These are phyloP conservation scores for Chloroceryle aenea DNA, from an alignment of 2,113 vertebrate genomes.

Conservation along the genomic window DNA sequence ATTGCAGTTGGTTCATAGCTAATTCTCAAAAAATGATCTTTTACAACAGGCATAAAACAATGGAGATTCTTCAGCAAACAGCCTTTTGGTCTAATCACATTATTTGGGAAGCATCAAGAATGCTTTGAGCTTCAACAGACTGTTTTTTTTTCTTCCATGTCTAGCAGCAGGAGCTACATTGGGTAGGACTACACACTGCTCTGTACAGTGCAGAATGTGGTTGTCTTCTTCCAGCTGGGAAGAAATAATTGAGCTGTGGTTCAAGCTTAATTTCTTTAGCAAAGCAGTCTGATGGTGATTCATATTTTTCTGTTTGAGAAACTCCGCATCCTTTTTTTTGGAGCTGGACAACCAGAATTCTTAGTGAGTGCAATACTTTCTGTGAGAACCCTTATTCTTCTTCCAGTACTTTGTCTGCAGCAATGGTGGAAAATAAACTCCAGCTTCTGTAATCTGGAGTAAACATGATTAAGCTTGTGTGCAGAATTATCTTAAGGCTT, in stretches of 20 bases:
- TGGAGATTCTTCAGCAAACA: not conserved
- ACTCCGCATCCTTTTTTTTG: not conserved
- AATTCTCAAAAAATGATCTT: not conserved
- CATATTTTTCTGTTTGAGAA: not conserved
- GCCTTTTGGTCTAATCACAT: not conserved
- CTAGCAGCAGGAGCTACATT: not conserved
- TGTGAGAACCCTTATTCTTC: accelerated
- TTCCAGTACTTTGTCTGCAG: not conserved
- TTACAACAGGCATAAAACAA: not conserved
- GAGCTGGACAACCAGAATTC: not conserved
- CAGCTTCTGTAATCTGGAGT: too few species aligned
- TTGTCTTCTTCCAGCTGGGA: not conserved
- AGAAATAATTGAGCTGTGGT: not conserved
- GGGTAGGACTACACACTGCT: not conserved
- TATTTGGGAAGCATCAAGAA: not conserved
- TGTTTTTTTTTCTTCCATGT: accelerated
- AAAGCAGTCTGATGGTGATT: not conserved
- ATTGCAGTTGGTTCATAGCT: not conserved
- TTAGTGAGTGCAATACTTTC: not conserved
- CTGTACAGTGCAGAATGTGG: not conserved
- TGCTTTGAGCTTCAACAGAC: not conserved
- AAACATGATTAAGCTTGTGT: not conserved
- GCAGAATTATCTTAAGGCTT: not conserved
- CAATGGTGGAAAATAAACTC: not conserved
- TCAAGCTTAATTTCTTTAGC: not conserved